A percentile compares a stretch with the other conserved stretches of the same genome.
Conservation (phyloP, 1,140 invertebrate species). For the Bombyx mori region DNA sequence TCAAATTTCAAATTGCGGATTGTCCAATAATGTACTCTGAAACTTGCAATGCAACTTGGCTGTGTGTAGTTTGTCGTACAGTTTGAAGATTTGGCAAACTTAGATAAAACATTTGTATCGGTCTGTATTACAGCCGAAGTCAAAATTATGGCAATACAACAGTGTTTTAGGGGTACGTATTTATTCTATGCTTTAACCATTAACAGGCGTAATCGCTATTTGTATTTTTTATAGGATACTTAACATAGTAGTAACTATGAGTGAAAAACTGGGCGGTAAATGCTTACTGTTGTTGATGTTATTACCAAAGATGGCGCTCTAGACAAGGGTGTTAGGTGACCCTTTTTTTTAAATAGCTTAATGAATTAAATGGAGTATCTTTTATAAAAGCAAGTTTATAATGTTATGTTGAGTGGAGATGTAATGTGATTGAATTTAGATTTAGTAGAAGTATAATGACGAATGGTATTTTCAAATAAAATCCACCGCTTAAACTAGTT, state of each 20-base stretch:
- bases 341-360: conserved; percentile 55
- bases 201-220: conserved; percentile 1
- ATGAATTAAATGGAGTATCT: conserved; percentile 62
- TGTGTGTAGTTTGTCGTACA: too few species aligned
- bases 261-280: conserved; percentile 40
- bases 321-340: conserved; percentile 36
- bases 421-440: conserved; percentile 64
- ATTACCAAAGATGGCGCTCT: conserved; percentile 67
- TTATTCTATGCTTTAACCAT: conserved; percentile 1
- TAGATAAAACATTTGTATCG: too few species aligned
- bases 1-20: too few species aligned
- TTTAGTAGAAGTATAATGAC: conserved; percentile 42
- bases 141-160: too few species aligned
- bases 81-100: too few species aligned
- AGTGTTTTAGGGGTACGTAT: too few species aligned
- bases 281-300: conserved; percentile 56
- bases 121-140: too few species aligned
- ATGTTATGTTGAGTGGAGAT: conserved; percentile 49
- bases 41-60: too few species aligned
- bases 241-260: conserved; percentile 17
- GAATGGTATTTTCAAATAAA: conserved; percentile 2
- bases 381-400: conserved; percentile 59
- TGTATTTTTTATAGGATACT: conserved; percentile 23
- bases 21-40: too few species aligned
- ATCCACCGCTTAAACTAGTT: neutral